These are phyloP conservation scores for Agriopis marginaria DNA, from an alignment of 2,888 invertebrate genomes.

Conservation along the genomic window DNA sequence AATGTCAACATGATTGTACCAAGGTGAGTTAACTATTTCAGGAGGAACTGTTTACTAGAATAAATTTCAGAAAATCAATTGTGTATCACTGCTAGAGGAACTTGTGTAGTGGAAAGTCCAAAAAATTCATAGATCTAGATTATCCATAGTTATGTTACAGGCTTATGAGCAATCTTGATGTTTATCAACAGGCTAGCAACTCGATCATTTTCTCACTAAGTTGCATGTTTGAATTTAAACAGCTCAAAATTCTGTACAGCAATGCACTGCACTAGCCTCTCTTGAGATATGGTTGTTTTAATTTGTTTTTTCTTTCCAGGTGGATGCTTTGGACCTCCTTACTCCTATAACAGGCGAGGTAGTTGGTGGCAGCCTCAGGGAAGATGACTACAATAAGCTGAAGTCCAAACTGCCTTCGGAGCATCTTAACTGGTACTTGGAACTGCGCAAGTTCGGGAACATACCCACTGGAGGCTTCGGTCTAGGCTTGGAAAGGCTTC, in stretches of 20 bases:
- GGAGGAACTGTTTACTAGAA: neutral
- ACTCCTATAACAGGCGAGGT: conserved; percentile 97
- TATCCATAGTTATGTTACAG: too few relatives aligned
- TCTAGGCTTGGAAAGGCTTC: conserved; percentile 96
- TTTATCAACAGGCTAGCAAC: too few relatives aligned
- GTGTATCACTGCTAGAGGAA: too few relatives aligned
- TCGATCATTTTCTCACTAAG: too few relatives aligned
- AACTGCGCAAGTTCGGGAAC: conserved; percentile 95
- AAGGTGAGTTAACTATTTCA: conserved; percentile 84
- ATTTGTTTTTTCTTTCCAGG: conserved; percentile 71
- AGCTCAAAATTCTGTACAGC: too few relatives aligned
- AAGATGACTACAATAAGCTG: conserved; percentile 90
- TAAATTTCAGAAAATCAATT: too few relatives aligned
- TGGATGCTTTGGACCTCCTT: conserved; percentile 94
- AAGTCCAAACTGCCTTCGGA: conserved; percentile 87
- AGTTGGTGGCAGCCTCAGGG: conserved; percentile 97
- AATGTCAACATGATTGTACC: conserved; percentile 82
- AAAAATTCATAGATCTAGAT: too few relatives aligned
- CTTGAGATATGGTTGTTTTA: neutral
- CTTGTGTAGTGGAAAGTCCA: too few relatives aligned
- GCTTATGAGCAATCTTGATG: too few relatives aligned
- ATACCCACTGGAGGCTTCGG: conserved; percentile 98
- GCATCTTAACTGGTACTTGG: conserved; percentile 93
- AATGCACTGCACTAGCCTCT: too few relatives aligned
- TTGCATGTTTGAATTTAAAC: too few relatives aligned